Evolutionary conservation across 2,797 vertebrate genomes (phyloP).

Genomic region (Pangasius sanitwongsei): DNA sequence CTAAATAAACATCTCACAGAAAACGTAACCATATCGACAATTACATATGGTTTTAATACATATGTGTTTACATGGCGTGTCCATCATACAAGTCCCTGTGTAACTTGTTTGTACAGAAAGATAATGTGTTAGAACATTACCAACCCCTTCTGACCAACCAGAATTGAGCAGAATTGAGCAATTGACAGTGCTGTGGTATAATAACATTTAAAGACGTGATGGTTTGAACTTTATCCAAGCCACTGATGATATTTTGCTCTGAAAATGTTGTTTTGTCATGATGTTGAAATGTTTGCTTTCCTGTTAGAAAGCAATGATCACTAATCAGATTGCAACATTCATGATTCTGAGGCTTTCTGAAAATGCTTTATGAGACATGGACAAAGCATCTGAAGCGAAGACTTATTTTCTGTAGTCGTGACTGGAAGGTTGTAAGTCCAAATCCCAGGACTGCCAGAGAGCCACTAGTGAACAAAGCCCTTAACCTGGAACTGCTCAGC

Average conservation of each 20-base stretch:
- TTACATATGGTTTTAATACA: not conserved
- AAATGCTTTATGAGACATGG: not conserved
- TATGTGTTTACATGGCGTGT: not conserved
- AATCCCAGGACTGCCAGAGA: not conserved
- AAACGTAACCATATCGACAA: not conserved
- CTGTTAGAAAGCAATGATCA: not conserved
- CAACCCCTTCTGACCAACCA: not conserved
- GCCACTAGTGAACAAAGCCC: not conserved
- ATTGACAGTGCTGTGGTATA: not conserved
- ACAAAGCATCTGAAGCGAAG: not conserved
- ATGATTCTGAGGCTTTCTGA: not conserved
- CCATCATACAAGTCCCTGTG: not conserved
- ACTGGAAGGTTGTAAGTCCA: not conserved
- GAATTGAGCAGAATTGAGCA: not conserved
- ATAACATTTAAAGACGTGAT: not conserved
- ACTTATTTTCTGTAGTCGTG: not conserved
- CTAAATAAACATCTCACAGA: not conserved
- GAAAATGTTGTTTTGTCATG: not conserved
- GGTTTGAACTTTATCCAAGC: not conserved
- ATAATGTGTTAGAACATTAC: not conserved
- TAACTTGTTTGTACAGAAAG: not conserved
- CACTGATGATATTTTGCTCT: not conserved
- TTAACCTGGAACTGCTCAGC: not conserved
- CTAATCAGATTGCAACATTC: not conserved
- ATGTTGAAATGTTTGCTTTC: not conserved